Evolutionary conservation across 2,888 invertebrate genomes (phyloP), one percentile per base, ranked within the genome.

Genomic region (Iphiclides podalirius): DNA sequence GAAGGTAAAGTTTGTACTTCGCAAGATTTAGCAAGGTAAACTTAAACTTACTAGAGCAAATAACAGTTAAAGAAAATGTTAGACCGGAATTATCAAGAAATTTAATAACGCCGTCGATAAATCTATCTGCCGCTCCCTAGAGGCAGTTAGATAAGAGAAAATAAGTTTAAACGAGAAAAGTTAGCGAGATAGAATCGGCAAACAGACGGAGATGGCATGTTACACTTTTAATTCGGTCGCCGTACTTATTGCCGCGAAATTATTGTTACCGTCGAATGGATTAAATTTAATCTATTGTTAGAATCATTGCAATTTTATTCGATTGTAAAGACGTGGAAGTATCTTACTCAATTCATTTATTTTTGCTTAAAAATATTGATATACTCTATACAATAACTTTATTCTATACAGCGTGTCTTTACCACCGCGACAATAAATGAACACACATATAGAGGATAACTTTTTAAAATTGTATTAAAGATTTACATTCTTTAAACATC

Each of bases 141-240:
- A 57, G 66, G 67, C 61, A 62, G 70, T 73, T 73, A 81, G 82
- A 84, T 82, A 83, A 83, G 77, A 76, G 77, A 74, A 69, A 84
- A 78, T 79, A 85, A 81, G 78, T 82, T 81, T 80, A 79, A 82
- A 82, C 81, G 83, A 84, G 85, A 82, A 84, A 85, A 85, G 79
- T 85, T 85, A 17, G 44, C 43, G 57, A 61, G 69, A 66, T 69
- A 69, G 63, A 39, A 50, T 50, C 50, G 40, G 50, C 44, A 50
- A 50, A 45, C 50, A 50, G 50, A 44, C 67, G 63, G 53, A 56
- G 58, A 59, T 55, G 58, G 52, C 52, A 39, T 40, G 52, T 63
- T 57, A 60, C 57, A 63, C 54, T 65, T 58, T 59, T 54, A 63
- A 61, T 52, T 50, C 46, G 35, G 28, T 28, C 39, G 40, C 38